Conservation (phyloP, 2,888 invertebrate genomes). For the Rhogogaster chlorosoma region DNA sequence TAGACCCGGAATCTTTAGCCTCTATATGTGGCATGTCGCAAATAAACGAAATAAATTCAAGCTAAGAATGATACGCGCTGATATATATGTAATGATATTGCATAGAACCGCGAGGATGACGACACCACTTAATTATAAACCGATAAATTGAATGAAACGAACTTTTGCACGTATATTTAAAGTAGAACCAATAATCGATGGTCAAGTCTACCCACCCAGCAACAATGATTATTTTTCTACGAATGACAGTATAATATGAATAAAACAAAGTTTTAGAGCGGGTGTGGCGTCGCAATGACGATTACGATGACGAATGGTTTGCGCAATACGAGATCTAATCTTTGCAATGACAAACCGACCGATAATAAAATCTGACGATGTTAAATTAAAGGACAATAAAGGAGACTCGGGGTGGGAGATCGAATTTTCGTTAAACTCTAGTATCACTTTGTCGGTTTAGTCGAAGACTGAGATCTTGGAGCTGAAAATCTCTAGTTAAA, state of each 20-base stretch:
- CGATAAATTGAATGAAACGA: slow-evolving; percentile 7
- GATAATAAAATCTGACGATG: not conserved
- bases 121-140: not conserved
- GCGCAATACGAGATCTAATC: not conserved
- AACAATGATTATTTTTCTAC: not conserved
- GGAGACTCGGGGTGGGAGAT: not conserved
- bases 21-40: slow-evolving; percentile 59
- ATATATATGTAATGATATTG: not conserved
- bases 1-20: slow-evolving; percentile 54
- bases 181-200: not conserved
- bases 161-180: not conserved
- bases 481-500: slow-evolving; percentile 10
- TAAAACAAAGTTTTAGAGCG: not conserved
- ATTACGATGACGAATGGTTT: not conserved
- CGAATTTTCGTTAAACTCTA: not conserved
- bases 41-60: not conserved
- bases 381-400: not conserved
- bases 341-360: not conserved
- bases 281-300: not conserved
- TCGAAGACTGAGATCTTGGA: not conserved
- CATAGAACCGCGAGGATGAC: not conserved
- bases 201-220: not conserved
- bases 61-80: not conserved
- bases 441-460: not conserved
- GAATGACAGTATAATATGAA: not conserved